Evolutionary conservation across 2,113 vertebrate genomes (phyloP), one percentile per base, ranked within the genome.

Genomic region (Centropus unirufus): DNA sequence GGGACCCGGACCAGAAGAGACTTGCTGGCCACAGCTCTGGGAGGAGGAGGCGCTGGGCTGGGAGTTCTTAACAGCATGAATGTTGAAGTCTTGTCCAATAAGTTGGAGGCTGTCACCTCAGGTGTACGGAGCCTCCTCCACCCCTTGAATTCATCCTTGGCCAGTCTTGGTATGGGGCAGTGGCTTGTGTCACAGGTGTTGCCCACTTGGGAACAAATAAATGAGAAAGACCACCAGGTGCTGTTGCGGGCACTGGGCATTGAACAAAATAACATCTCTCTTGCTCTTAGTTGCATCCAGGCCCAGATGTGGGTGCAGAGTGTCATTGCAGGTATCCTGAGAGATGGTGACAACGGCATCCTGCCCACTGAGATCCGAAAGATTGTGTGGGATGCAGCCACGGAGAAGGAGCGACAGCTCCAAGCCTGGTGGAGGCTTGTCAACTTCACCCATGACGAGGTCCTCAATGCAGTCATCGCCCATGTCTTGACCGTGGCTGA

Each of bases 211-310:
- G 96, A 96, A 57, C 55, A 96, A 78, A 89, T 89, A 75, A 94
- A 4, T 2, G 94, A 97, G 91, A 97, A 92, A 61, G 96, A 97
- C 77, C 95, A 97, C 49, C 91, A 94, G 68, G 1, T 92, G 83
- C 62, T 97, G 61, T 27, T 97, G 89, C 73, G 3, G 87, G 94
- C 89, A 1, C 80, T 97, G 80, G 95, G 95, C 24, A 27, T 81
- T 0, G 95, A 97, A 18, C 96, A 97, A 84, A 96, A 40, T 92
- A 97, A 97, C 1, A 1, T 96, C 73, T 97, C 96, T 14, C 95
- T 97, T 40, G 96, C 96, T 95, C 96, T 97, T 5, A 97, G 96
- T 36, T 97, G 96, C 94, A 97, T 97, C 92, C 96, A 97, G 86
- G 96, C 96, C 80, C 96, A 97, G 92, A 89, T 78, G 86, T 97